Conservation (phyloP, 2,888 invertebrate species). For the Clepsis dumicolana region DNA sequence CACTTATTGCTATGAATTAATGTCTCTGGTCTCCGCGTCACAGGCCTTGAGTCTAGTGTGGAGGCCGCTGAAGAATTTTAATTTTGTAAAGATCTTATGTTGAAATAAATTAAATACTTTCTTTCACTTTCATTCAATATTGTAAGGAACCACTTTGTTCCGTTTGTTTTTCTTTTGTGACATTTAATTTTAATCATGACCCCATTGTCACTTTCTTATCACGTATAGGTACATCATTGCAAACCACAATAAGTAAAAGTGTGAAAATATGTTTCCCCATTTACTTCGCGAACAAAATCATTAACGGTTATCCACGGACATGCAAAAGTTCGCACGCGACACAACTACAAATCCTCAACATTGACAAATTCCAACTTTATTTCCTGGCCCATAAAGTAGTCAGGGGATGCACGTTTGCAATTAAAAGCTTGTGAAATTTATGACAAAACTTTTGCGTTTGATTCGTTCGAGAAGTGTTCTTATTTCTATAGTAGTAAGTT, state of each 20-base stretch:
- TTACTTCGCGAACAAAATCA: slow-evolving; percentile 51
- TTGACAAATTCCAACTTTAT: slow-evolving; percentile 52
- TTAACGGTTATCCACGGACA: slow-evolving; percentile 53
- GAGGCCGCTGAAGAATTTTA: too few species aligned
- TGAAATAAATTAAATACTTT: too few species aligned
- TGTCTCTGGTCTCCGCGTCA: too few species aligned
- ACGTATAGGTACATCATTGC: not conserved
- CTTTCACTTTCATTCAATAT: too few species aligned
- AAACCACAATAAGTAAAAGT: slow-evolving; percentile 3
- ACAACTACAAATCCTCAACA: not conserved
- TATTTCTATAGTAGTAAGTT: slow-evolving; percentile 41
- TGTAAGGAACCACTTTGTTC: too few species aligned
- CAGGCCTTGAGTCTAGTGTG: too few species aligned
- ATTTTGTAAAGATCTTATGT: too few species aligned
- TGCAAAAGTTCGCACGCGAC: slow-evolving; percentile 53
- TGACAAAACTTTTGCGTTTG: slow-evolving; percentile 38
- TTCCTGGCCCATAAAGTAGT: slow-evolving; percentile 50
- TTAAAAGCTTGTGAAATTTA: slow-evolving; percentile 49
- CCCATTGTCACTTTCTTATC: not conserved
- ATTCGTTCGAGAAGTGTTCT: slow-evolving; percentile 44
- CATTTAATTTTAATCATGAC: too few species aligned
- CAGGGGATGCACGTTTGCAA: slow-evolving; percentile 52
- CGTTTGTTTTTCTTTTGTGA: too few species aligned
- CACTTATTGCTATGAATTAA: too few species aligned
- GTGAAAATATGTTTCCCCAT: slow-evolving; percentile 26